A percentile compares a stretch with the other conserved stretches of the same genome.
Conservation (phyloP, 2,797 vertebrate species). For the Malurus leucopterus region DNA sequence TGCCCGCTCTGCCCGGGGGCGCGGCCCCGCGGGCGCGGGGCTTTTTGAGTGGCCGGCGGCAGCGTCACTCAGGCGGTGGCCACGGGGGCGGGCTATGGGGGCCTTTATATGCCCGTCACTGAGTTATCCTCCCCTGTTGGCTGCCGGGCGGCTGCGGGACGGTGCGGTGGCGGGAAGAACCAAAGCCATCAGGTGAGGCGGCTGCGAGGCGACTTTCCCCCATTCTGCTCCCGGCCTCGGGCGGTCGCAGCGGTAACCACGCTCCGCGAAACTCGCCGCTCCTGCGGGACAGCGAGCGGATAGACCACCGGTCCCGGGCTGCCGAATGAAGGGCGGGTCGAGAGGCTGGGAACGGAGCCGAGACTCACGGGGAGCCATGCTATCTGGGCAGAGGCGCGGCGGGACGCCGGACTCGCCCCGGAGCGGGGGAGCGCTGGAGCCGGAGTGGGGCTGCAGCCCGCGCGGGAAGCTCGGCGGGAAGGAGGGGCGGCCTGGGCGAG, state of each 20-base stretch:
- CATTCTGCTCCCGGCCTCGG: too few species aligned
- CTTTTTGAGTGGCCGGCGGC: neutral
- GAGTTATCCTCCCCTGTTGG: accelerated
- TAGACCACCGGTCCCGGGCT: neutral
- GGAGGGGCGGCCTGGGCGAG: neutral
- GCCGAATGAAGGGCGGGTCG: neutral
- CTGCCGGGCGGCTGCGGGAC: accelerated
- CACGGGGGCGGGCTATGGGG: neutral
- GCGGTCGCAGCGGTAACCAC: neutral
- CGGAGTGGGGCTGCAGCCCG: neutral
- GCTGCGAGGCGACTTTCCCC: accelerated
- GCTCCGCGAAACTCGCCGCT: neutral
- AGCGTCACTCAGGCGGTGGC: slow-evolving; percentile 7
- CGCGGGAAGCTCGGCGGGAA: neutral
- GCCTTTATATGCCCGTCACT: neutral
- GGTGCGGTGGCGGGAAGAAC: accelerated
- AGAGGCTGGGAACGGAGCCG: neutral
- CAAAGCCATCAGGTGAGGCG: neutral
- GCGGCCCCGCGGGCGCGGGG: neutral
- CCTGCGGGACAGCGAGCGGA: neutral
- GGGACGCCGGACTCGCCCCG: too few species aligned
- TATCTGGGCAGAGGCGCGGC: accelerated
- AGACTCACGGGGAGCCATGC: too few species aligned
- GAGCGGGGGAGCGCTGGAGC: neutral
- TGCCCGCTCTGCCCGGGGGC: neutral